Evolutionary conservation across 2,113 vertebrate genomes (phyloP).

Genomic region (Eulemur rufifrons): DNA sequence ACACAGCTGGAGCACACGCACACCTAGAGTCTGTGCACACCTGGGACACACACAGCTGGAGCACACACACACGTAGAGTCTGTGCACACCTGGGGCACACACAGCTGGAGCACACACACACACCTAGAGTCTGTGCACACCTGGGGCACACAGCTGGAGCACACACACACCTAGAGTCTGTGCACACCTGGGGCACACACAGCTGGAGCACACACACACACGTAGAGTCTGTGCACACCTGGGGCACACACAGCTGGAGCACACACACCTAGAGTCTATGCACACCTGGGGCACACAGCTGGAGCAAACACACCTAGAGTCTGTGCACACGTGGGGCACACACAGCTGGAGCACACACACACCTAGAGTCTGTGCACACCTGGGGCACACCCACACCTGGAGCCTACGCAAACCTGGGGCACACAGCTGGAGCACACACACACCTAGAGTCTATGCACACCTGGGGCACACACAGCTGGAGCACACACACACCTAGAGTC

Average conservation of each 20-base stretch:
- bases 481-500: rapidly evolving
- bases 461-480: rapidly evolving
- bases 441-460: background rate
- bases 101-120: rapidly evolving
- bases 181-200: background rate
- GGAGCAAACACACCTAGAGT: background rate
- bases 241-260: rapidly evolving
- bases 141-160: background rate
- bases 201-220: rapidly evolving
- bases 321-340: background rate
- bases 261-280: rapidly evolving
- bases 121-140: no score
- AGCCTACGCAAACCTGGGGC: rapidly evolving
- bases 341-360: no score
- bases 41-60: rapidly evolving
- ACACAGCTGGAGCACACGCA: rapidly evolving
- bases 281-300: rapidly evolving
- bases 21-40: background rate
- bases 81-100: rapidly evolving
- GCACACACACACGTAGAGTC: rapidly evolving
- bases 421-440: rapidly evolving
- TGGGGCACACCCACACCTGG: no score
- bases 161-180: no score
- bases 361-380: no score
- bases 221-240: background rate